Conservation (phyloP, 2,797 vertebrate genomes). For the Sebastes diaconus region DNA sequence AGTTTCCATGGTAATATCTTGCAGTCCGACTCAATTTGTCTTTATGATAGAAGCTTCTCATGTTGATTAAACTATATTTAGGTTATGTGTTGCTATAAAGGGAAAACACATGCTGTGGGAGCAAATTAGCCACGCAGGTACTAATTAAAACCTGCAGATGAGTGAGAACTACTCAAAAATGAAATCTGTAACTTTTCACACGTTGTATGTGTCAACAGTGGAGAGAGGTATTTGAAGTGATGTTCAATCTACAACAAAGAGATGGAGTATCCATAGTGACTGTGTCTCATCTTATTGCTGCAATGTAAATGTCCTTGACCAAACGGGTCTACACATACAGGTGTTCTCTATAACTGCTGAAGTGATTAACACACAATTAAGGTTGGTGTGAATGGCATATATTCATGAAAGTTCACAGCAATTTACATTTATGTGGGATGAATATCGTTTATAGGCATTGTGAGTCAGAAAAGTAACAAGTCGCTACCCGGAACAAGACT, state of each 20-base stretch:
- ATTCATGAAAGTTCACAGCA: neutral
- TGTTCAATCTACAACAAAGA: neutral
- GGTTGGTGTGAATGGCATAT: neutral
- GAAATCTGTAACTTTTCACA: neutral
- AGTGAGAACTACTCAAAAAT: neutral
- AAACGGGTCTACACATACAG: accelerated
- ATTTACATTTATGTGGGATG: neutral
- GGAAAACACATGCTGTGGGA: neutral
- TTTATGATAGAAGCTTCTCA: neutral
- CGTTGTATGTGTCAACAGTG: neutral
- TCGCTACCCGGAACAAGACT: neutral
- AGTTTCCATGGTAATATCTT: neutral
- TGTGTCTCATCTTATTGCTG: neutral
- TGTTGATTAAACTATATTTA: neutral
- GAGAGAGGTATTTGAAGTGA: neutral
- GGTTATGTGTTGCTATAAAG: neutral
- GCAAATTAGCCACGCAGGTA: neutral
- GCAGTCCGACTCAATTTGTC: neutral
- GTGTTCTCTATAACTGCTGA: neutral
- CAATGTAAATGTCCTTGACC: neutral
- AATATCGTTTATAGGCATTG: neutral
- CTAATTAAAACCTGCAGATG: neutral
- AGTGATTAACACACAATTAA: neutral
- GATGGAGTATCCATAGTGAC: neutral
- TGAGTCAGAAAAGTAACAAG: neutral